Evolutionary conservation across 2,797 vertebrate genomes (phyloP).

Genomic region (Nannoperca obscura): DNA sequence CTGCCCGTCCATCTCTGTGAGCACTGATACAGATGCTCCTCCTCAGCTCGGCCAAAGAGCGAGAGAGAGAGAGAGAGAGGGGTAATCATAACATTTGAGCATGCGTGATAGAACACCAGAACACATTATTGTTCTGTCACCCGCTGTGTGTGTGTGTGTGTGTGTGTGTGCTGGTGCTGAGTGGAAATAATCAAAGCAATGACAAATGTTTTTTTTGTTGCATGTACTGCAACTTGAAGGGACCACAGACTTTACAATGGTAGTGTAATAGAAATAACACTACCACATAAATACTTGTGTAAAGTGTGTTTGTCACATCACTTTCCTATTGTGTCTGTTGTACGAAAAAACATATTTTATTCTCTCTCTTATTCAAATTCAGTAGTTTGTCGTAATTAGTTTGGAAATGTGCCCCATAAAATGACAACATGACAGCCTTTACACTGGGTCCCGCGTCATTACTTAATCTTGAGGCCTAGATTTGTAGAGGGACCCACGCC

Average conservation of each 20-base stretch:
- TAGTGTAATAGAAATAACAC: not conserved
- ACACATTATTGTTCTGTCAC: constrained; percentile 35
- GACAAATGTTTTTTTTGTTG: not conserved
- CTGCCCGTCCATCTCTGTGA: constrained; percentile 57
- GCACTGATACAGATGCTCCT: constrained; percentile 60
- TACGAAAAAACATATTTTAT: not conserved
- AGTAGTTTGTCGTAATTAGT: not conserved
- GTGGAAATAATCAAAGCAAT: not conserved
- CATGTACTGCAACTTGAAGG: not conserved
- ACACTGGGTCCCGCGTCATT: not conserved
- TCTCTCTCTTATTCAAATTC: not conserved
- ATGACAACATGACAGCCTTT: not conserved
- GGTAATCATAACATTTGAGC: constrained; percentile 67
- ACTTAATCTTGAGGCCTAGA: not conserved
- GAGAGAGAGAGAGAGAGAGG: not conserved
- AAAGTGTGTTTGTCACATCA: not conserved
- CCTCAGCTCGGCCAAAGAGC: constrained; percentile 27
- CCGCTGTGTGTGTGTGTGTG: constrained; percentile 4
- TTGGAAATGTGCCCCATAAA: not conserved
- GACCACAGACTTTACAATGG: not conserved
- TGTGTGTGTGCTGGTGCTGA: constrained; percentile 8
- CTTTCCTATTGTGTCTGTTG: not conserved
- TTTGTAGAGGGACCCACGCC: not conserved
- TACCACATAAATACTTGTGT: not conserved
- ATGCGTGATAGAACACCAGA: constrained; percentile 67